Evolutionary conservation across 2,797 vertebrate genomes (phyloP).

Genomic region (Philypnodon macrostomus): DNA sequence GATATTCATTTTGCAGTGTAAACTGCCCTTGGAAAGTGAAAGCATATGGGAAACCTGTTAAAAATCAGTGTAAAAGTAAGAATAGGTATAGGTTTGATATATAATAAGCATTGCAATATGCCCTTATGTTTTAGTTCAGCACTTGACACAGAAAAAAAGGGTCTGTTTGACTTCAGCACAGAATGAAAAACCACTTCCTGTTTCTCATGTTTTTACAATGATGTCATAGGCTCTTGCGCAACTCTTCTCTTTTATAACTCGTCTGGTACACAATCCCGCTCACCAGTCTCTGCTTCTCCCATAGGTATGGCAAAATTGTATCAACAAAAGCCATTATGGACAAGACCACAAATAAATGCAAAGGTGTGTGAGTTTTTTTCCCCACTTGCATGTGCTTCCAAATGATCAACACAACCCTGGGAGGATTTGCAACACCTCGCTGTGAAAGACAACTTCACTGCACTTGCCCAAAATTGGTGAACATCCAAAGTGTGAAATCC

Average conservation of each 20-base stretch:
- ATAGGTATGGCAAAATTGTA: slow-evolving; percentile 97
- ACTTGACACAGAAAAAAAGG: slow-evolving; percentile 28
- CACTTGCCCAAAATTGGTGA: slow-evolving; percentile 1
- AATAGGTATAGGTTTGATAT: neutral
- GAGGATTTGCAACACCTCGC: neutral
- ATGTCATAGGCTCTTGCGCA: slow-evolving; percentile 76
- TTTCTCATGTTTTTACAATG: slow-evolving; percentile 72
- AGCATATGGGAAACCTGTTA: neutral
- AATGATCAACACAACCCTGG: slow-evolving; percentile 3
- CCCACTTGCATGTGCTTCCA: slow-evolving; percentile 1
- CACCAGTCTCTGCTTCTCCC: slow-evolving; percentile 57
- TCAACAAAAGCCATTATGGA: slow-evolving; percentile 99
- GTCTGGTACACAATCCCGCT: slow-evolving; percentile 51
- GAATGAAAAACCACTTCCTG: slow-evolving; percentile 75
- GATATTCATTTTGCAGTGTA: neutral
- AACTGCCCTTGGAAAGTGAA: neutral
- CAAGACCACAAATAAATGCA: slow-evolving; percentile 99
- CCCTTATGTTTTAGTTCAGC: slow-evolving; percentile 5
- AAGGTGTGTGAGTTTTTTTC: slow-evolving; percentile 83
- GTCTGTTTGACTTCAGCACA: slow-evolving; percentile 54
- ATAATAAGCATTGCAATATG: neutral
- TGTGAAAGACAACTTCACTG: slow-evolving; percentile 7
- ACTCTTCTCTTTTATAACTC: slow-evolving; percentile 65
- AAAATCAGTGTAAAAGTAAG: neutral
- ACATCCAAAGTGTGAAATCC: slow-evolving; percentile 12